These are phyloP conservation scores for Ochotona curzoniae DNA, from an alignment of 2,113 vertebrate species.

Conservation along the genomic window DNA sequence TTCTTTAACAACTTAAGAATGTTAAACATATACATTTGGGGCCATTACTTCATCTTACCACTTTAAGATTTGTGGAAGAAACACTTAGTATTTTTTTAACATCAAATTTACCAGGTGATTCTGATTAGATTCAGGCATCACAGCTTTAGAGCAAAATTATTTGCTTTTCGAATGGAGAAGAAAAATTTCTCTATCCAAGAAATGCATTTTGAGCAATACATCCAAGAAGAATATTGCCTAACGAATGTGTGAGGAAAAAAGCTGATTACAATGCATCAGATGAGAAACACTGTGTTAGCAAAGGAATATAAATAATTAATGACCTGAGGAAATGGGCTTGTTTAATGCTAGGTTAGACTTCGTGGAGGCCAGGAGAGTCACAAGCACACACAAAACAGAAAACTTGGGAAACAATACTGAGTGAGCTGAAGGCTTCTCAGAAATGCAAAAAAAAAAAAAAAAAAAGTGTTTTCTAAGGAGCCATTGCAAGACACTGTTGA, in stretches of 20 bases:
- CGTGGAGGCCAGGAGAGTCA: constrained; percentile 34
- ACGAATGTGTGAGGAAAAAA: constrained; percentile 31
- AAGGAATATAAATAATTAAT: constrained; percentile 32
- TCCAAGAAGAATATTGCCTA: not conserved
- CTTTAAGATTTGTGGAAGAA: not conserved
- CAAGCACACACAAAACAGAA: constrained; percentile 6
- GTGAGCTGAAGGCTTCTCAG: constrained; percentile 37
- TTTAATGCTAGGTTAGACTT: constrained; percentile 43
- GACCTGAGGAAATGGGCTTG: constrained; percentile 38
- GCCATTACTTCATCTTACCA: not conserved
- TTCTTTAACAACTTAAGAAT: not conserved
- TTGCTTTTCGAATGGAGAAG: constrained; percentile 45
- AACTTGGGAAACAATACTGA: constrained; percentile 25
- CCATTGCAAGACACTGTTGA: not conserved
- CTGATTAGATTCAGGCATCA: not conserved
- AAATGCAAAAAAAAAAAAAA: constrained; percentile 14
- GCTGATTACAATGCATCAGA: constrained; percentile 15
- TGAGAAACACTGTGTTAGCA: not conserved
- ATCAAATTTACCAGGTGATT: not conserved
- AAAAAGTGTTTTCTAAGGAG: not conserved
- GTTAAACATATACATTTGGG: constrained; percentile 1
- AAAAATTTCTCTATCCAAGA: constrained; percentile 10
- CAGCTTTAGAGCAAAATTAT: not conserved
- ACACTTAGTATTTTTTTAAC: not conserved
- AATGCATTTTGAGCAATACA: not conserved